phyloP scores from a whole-genome alignment of 2,113 vertebrate genomes.

The Nibea albiflora region DNA sequence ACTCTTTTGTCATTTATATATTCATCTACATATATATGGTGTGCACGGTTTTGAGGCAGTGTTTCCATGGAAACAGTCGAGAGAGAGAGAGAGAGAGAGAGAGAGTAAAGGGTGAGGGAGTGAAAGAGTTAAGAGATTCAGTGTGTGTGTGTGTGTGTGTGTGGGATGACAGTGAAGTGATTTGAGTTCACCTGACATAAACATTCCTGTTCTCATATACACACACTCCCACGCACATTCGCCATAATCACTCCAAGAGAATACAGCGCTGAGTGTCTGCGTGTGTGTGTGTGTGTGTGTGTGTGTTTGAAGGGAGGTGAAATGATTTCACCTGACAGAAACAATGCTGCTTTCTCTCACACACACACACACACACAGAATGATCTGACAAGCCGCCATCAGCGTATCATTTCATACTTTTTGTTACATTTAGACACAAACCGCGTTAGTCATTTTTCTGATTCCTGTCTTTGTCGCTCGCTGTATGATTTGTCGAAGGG shows the following conservation, averaged over 20 bases:
- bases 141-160: conserved; percentile 4
- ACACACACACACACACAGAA: conserved; percentile 14
- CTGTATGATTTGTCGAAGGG: neutral
- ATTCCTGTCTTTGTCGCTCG: neutral
- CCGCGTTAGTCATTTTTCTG: conserved; percentile 10
- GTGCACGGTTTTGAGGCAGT: conserved; percentile 65
- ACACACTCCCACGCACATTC: conserved; percentile 48
- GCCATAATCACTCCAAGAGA: conserved; percentile 44
- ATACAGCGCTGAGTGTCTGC: neutral
- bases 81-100: conserved; percentile 27
- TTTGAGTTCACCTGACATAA: conserved; percentile 74
- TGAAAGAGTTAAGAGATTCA: conserved; percentile 48
- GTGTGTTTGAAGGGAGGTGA: conserved; percentile 31
- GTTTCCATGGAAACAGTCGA: conserved; percentile 82
- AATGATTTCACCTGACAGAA: conserved; percentile 69
- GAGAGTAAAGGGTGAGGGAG: conserved; percentile 22
- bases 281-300: neutral
- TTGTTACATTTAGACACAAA: conserved; percentile 19
- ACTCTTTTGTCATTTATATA: conserved; percentile 47
- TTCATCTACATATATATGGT: conserved; percentile 62
- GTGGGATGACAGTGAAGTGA: conserved; percentile 63
- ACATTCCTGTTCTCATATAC: conserved; percentile 62
- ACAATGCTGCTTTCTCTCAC: conserved; percentile 54
- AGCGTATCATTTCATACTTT: conserved; percentile 6
- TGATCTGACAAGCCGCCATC: conserved; percentile 9